Conservation (phyloP, 2,888 invertebrate species). For the Nezara viridula region DNA sequence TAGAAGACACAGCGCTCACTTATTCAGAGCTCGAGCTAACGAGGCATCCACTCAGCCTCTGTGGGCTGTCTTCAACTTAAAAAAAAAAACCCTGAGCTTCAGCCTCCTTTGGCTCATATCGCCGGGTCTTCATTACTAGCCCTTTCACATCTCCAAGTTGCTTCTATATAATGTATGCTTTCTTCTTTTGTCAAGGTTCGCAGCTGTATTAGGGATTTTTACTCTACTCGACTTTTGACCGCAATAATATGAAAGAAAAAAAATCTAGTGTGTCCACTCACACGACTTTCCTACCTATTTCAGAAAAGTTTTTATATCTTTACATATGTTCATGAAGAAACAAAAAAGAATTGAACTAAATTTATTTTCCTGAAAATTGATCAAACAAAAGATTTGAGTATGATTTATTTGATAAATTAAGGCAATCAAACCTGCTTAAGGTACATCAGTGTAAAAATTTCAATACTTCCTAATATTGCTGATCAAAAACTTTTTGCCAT, state of each 20-base stretch:
- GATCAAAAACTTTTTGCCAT: no score
- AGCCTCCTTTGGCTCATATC: neutral
- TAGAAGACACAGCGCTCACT: neutral
- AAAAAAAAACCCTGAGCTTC: neutral
- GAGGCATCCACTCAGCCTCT: neutral
- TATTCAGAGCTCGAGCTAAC: neutral
- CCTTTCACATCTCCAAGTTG: neutral
- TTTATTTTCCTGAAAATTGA: no score
- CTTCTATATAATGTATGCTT: neutral
- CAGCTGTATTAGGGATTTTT: neutral
- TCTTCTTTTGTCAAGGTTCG: neutral
- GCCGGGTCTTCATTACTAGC: neutral
- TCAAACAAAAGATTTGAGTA: no score
- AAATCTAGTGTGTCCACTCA: no score
- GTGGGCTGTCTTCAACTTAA: neutral
- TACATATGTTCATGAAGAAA: no score
- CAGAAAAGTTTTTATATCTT: no score
- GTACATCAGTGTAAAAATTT: no score
- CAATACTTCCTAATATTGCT: no score
- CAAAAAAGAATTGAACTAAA: no score
- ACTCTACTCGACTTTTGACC: neutral
- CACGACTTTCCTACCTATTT: no score
- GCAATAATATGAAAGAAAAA: neutral
- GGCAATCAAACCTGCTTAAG: no score
- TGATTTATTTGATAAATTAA: no score